Evolutionary conservation across 2,113 vertebrate species (phyloP).

Genomic region (Channa maculata): DNA sequence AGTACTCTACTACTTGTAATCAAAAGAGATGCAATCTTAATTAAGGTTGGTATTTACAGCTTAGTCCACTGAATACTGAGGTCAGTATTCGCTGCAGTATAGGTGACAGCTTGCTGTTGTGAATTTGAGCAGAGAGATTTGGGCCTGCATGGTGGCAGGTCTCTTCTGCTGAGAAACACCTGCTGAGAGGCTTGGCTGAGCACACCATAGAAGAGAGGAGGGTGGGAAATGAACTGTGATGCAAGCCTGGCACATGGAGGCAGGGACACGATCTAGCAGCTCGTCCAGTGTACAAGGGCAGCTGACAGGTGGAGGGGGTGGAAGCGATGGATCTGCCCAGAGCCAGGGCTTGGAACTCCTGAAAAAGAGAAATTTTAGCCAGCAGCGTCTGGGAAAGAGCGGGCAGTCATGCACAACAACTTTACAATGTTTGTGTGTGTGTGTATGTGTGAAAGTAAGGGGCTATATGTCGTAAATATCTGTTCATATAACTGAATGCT

Average conservation of each 20-base stretch:
- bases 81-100: constrained; percentile 31
- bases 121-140: constrained; percentile 52
- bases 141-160: constrained; percentile 46
- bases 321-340: constrained; percentile 69
- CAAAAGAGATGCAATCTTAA: not conserved
- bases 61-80: constrained; percentile 10
- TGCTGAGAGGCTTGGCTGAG: constrained; percentile 79
- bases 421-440: constrained; percentile 45
- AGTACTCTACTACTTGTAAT: not conserved
- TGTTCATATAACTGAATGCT: constrained; percentile 25
- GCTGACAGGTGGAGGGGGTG: constrained; percentile 78
- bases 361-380: constrained; percentile 59
- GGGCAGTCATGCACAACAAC: constrained; percentile 41
- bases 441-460: constrained; percentile 23
- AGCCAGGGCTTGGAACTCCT: constrained; percentile 55
- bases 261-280: constrained; percentile 66
- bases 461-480: not conserved
- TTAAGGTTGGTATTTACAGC: not conserved
- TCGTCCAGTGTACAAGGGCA: constrained; percentile 62
- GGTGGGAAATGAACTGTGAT: constrained; percentile 76
- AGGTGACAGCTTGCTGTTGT: constrained; percentile 32
- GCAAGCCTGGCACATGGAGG: constrained; percentile 65
- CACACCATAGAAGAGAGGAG: constrained; percentile 53
- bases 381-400: constrained; percentile 45
- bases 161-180: constrained; percentile 72